Conservation (phyloP, 2,888 invertebrate species). For the Thymelicus sylvestris region DNA sequence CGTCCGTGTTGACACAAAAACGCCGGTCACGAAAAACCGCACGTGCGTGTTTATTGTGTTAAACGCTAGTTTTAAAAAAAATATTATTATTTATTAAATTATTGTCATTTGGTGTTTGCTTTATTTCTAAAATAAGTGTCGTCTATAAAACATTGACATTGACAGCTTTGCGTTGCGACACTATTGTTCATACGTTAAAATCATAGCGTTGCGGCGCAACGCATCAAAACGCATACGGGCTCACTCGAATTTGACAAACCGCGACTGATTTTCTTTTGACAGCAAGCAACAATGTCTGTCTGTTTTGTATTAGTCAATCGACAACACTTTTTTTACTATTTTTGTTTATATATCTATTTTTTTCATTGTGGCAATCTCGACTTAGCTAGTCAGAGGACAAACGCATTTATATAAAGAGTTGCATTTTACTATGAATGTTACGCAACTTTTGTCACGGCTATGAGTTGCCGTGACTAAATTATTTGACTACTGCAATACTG, state of each 20-base stretch:
- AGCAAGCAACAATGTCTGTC: slow-evolving; percentile 12
- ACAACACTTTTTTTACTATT: neutral
- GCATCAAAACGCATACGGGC: neutral
- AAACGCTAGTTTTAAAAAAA: no score
- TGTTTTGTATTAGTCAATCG: slow-evolving; percentile 10
- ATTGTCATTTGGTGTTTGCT: no score
- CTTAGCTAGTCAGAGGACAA: slow-evolving; percentile 30
- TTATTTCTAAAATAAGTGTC: no score
- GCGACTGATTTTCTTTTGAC: slow-evolving; percentile 42
- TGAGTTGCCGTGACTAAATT: neutral
- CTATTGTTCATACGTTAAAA: neutral
- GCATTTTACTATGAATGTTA: neutral
- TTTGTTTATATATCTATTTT: neutral
- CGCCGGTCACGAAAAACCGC: no score
- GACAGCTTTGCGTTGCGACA: neutral
- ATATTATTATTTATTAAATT: no score
- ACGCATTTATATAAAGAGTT: slow-evolving; percentile 27
- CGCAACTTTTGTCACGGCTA: neutral
- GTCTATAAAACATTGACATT: neutral
- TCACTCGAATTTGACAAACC: slow-evolving; percentile 19
- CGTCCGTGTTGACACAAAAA: no score
- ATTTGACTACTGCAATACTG: neutral
- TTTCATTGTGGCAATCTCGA: slow-evolving; percentile 27
- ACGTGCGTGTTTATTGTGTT: no score
- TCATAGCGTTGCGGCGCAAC: neutral